Percentiles rank a stretch among this genome's conserved stretches.
Evolutionary conservation across 2,113 vertebrate genomes (phyloP).

Genomic region (Rhineura floridana): DNA sequence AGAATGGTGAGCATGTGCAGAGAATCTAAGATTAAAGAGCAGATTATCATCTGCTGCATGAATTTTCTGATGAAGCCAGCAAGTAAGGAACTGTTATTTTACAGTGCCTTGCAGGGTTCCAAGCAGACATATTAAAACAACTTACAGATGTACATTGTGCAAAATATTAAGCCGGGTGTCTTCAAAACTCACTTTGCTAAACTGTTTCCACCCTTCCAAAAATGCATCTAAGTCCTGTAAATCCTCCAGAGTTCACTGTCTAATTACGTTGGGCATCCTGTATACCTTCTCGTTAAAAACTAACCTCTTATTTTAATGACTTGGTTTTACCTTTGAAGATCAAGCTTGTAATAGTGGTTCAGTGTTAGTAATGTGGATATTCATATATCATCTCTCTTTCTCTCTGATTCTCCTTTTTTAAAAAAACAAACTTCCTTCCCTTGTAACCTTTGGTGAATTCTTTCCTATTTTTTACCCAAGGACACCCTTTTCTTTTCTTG

Average conservation of each 20-base stretch:
- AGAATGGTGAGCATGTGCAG: not conserved
- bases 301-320: slow-evolving; percentile 78
- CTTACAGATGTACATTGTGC: slow-evolving; percentile 65
- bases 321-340: slow-evolving; percentile 76
- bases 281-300: slow-evolving; percentile 78
- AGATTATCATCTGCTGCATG: not conserved
- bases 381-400: slow-evolving; percentile 45
- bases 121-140: slow-evolving; percentile 63
- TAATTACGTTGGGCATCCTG: slow-evolving; percentile 77
- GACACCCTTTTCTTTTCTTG: slow-evolving; percentile 25
- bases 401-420: not conserved
- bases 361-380: slow-evolving; percentile 57
- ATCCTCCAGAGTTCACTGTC: slow-evolving; percentile 71
- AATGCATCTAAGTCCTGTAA: slow-evolving; percentile 66
- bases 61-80: slow-evolving; percentile 18
- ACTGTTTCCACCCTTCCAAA: slow-evolving; percentile 68
- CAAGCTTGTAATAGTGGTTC: slow-evolving; percentile 55
- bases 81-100: slow-evolving; percentile 45
- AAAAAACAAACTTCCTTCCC: slow-evolving; percentile 13
- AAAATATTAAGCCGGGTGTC: slow-evolving; percentile 52
- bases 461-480: slow-evolving; percentile 28
- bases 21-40: slow-evolving; percentile 36
- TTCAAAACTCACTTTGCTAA: slow-evolving; percentile 64
- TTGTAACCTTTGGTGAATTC: slow-evolving; percentile 50
- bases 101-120: slow-evolving; percentile 57